Base-by-base conservation (phyloP, 2,888 invertebrate species). In the Stenoptilia bipunctidactyla region DNA sequence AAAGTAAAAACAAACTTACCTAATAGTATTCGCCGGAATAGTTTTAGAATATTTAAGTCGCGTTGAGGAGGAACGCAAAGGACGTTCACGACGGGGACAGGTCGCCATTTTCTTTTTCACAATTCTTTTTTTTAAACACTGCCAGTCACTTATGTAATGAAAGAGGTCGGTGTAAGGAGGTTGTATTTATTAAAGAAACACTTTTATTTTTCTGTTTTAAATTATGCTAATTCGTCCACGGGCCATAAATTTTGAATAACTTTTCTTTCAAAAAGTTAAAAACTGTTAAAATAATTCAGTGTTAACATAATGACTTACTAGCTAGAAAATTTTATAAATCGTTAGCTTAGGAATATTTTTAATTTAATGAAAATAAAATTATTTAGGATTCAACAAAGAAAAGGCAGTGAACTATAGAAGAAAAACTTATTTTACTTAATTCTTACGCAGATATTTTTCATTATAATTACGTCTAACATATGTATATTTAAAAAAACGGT, bases 21-120 rank as follows among this genome's bases (percentile, higher is more conserved):
- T 82, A 50, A 82, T 66, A 15, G 69, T 62, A 53, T 74, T 72
- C 3, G 76, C 72, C 6, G 82, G 77, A 40, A 73, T 69, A 0
- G 82, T 80, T 50, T 80, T 80, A 14, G 80, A 82, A 49, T 82
- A 82, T 44, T 79, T 82, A 50, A 80, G 52, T 45, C 77, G 67
- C 20, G 73, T 55, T 0, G 76, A 73, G 25, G 70, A 60, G 1
- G 77, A 72, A 42, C 79, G 61, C 13, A 65, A 51, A 2, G 80
- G 68, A 35, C 77, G 60, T 43, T 67, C 67, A 40, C 70, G 59
- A 46, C 80, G 60, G 2, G 80, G 82, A 51, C 82, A 80, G 15
- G 82, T 82, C 51, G 80, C 58, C 69, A 69, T 69, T 42, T 60
- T 65, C 43, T 41, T 48, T 52, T 44, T 15, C 14, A 4, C 4